Percentiles rank a stretch among this genome's conserved stretches.
Conservation (phyloP, 2,888 invertebrate genomes). For the Leptinotarsa juncta region DNA sequence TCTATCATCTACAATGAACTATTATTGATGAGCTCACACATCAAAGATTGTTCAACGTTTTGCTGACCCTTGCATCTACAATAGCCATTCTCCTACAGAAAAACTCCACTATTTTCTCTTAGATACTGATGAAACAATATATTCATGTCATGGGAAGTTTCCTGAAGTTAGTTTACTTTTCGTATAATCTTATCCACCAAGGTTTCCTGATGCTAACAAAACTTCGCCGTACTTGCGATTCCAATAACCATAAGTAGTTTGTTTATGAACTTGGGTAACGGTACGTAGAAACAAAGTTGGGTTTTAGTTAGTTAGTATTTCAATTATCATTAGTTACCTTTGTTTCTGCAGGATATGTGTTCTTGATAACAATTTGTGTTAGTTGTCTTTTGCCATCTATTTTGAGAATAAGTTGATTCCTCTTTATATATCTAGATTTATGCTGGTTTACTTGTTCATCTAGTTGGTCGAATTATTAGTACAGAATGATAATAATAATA, state of each 20-base stretch:
- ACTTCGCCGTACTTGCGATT: conserved; percentile 35
- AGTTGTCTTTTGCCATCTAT: too few species aligned
- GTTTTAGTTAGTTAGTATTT: not conserved
- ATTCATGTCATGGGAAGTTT: conserved; percentile 28
- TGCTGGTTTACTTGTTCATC: too few species aligned
- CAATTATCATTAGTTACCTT: conserved; percentile 14
- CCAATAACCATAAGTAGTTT: conserved; percentile 41
- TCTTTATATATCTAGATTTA: too few species aligned
- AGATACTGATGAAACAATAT: conserved; percentile 22
- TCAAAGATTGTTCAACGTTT: too few species aligned
- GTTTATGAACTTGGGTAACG: conserved; percentile 23
- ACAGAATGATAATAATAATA: too few species aligned
- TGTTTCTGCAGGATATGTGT: not conserved
- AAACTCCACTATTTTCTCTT: not conserved
- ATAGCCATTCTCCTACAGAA: not conserved
- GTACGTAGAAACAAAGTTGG: not conserved
- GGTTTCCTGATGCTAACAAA: conserved; percentile 40
- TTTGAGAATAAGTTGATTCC: too few species aligned
- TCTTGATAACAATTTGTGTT: not conserved
- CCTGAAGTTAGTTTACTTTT: conserved; percentile 29
- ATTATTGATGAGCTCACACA: too few species aligned
- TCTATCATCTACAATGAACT: too few species aligned
- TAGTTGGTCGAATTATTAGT: too few species aligned
- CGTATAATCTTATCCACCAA: conserved; percentile 37
- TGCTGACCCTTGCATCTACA: too few species aligned